Evolutionary conservation across 2,113 vertebrate species (phyloP).

Genomic region (Aphyosemion australe): DNA sequence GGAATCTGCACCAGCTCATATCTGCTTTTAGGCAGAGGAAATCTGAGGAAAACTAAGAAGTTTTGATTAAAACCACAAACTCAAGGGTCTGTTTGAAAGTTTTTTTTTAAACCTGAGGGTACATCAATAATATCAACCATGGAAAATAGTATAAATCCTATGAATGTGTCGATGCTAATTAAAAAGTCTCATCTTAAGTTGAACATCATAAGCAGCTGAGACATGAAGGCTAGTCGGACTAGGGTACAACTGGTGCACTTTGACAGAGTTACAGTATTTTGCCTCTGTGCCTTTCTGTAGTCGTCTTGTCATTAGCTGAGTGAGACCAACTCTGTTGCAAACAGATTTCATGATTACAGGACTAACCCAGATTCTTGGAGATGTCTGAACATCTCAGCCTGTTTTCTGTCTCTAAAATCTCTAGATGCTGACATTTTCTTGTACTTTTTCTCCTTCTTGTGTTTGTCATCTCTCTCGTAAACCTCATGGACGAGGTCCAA

Average conservation of each 20-base stretch:
- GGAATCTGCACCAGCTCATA: too few relatives aligned
- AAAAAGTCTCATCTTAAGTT: constrained; percentile 55
- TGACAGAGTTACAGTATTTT: constrained; percentile 34
- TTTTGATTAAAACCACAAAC: too few relatives aligned
- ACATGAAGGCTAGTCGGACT: not conserved
- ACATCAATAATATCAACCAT: too few relatives aligned
- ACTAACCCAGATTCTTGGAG: constrained; percentile 55
- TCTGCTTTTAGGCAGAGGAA: too few relatives aligned
- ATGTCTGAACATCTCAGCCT: constrained; percentile 19
- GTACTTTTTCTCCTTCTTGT: constrained; percentile 30
- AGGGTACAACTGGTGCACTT: not conserved
- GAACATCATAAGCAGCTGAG: constrained; percentile 4
- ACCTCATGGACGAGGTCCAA: constrained; percentile 23
- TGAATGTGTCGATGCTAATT: constrained; percentile 20
- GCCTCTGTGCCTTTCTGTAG: not conserved
- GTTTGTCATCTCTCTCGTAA: not conserved
- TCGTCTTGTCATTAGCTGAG: constrained; percentile 30
- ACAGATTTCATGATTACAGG: constrained; percentile 63
- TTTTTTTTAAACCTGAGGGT: too few relatives aligned
- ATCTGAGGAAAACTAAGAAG: too few relatives aligned
- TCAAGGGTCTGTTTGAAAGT: too few relatives aligned
- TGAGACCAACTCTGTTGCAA: too few relatives aligned
- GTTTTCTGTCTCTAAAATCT: constrained; percentile 18
- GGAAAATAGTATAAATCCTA: too few relatives aligned
- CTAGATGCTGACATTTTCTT: constrained; percentile 2